Base-by-base conservation (phyloP, 2,797 vertebrate species). In the Anniella stebbinsi region DNA sequence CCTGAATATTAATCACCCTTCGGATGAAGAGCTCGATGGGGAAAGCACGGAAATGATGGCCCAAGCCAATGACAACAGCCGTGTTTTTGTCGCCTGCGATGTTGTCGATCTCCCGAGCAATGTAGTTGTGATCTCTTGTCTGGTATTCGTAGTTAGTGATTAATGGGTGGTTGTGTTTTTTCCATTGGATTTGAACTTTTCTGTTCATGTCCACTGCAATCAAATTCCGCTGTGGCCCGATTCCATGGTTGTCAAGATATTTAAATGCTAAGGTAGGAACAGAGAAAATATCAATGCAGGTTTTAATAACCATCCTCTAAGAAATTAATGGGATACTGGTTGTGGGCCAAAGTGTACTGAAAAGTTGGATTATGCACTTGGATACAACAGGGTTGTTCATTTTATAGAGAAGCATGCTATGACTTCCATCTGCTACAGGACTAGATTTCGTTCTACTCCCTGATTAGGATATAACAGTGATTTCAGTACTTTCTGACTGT, bases 21-120 rank as follows among this genome's bases (percentile, higher is more conserved):
- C 51, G 87, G 38, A 96, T 93, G 48, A 96, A 96, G 80, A 97
- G 28, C 2, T 93, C 88, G 18, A 91, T 88, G 21, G 96, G 88
- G 48, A 95, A 96, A 36, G 94, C 87, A 78, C 96, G 93, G 89
- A 97, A 97, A 78, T 96, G 94, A 84, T 96, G 96, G 13, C 96
- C 96, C 63, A 96, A 76, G 5, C 45, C 6, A 8, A 89, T 23
- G 11, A 93, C 93, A 28, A 96, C 48, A 7, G 94, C 10, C 0
- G 87, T 94, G 33, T 96, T 87, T 63, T 92, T 87, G 28, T 91
- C 91, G 48, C 93, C 93, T 77, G 92, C 93, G 18, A 80, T 87
- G 88, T 80, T 88, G 82, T 96, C 95, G 7, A 95, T 94, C 38
- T 77, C 90, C n/a, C 28, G 28, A 18, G 90, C 41, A 0, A 94